A percentile compares a stretch with the other conserved stretches of the same genome.
phyloP scores from a whole-genome alignment of 2,797 vertebrate genomes.

The Chrosomus eos region DNA sequence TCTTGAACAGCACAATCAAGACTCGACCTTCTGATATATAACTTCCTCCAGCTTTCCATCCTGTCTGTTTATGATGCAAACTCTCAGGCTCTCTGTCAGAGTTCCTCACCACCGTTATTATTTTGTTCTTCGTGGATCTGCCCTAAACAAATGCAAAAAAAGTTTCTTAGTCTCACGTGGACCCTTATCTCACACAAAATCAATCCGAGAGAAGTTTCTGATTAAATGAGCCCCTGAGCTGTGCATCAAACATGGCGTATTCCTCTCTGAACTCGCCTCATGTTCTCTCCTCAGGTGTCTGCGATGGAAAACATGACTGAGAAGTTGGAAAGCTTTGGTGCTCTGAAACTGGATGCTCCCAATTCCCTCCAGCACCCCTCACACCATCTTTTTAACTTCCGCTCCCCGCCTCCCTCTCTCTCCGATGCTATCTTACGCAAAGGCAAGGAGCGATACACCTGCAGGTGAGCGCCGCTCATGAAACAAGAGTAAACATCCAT shows the following conservation, averaged over 20 bases:
- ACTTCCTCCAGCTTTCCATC: conserved; percentile 82
- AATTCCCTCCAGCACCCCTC: conserved; percentile 91
- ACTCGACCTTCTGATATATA: conserved; percentile 81
- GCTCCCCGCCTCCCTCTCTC: conserved; percentile 91
- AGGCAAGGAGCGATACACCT: conserved; percentile 98
- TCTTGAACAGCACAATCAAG: conserved; percentile 82
- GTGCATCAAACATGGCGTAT: conserved; percentile 39
- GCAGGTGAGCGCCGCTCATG: conserved; percentile 82
- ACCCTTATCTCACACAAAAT: conserved; percentile 30
- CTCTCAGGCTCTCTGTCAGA: conserved; percentile 36
- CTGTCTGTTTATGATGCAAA: conserved; percentile 64
- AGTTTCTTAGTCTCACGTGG: conserved; percentile 13
- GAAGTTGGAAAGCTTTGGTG: conserved; percentile 93
- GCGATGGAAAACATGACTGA: conserved; percentile 99
- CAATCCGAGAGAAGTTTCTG: conserved; percentile 13
- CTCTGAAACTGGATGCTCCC: conserved; percentile 88
- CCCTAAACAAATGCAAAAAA: neutral
- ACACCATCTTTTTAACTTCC: conserved; percentile 95
- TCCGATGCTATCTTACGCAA: conserved; percentile 98
- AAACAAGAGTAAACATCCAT: conserved; percentile 2
- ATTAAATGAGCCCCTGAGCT: conserved; percentile 7
- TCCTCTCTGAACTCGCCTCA: neutral
- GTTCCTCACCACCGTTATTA: conserved; percentile 25
- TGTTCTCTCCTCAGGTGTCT: conserved; percentile 84
- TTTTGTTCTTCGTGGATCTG: conserved; percentile 47